A percentile compares a stretch with the other conserved stretches of the same genome.
phyloP scores from a whole-genome alignment of 2,888 invertebrate species.

The Sinelater perroti region DNA sequence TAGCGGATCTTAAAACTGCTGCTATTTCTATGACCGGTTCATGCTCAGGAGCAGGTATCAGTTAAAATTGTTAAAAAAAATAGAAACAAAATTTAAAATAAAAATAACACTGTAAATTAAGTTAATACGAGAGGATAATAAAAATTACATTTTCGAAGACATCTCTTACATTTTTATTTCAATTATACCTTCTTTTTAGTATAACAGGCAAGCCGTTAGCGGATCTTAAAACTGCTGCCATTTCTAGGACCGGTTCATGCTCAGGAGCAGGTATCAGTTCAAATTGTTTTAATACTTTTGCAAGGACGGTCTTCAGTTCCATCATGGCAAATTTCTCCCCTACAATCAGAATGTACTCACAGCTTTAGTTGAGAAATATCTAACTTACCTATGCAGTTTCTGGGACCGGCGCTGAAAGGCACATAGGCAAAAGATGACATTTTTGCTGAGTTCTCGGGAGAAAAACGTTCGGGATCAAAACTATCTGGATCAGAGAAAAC shows the following conservation, averaged over 20 bases:
- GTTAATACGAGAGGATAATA: no score
- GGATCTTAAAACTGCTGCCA: constrained; percentile 63
- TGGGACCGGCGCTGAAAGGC: constrained; percentile 15
- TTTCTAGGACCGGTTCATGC: constrained; percentile 59
- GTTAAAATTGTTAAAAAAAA: no score
- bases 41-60: no score
- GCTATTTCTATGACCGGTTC: constrained; percentile 61
- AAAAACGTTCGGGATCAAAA: constrained; percentile 66
- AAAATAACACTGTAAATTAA: no score
- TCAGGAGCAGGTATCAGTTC: constrained; percentile 49
- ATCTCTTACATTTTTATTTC: no score
- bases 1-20: constrained; percentile 62
- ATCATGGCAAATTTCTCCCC: constrained; percentile 63
- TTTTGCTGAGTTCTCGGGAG: constrained; percentile 50
- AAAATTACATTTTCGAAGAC: no score
- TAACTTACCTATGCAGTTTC: constrained; percentile 17
- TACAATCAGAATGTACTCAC: constrained; percentile 10
- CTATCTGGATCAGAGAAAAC: constrained; percentile 65
- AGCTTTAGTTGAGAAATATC: background rate
- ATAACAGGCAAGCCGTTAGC: constrained; percentile 61
- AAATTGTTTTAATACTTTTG: constrained; percentile 64
- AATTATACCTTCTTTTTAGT: no score
- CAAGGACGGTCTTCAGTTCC: constrained; percentile 64
- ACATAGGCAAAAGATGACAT: constrained; percentile 63
- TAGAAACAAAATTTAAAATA: no score